phyloP scores from a whole-genome alignment of 2,113 vertebrate genomes.

The Proteles cristata region DNA sequence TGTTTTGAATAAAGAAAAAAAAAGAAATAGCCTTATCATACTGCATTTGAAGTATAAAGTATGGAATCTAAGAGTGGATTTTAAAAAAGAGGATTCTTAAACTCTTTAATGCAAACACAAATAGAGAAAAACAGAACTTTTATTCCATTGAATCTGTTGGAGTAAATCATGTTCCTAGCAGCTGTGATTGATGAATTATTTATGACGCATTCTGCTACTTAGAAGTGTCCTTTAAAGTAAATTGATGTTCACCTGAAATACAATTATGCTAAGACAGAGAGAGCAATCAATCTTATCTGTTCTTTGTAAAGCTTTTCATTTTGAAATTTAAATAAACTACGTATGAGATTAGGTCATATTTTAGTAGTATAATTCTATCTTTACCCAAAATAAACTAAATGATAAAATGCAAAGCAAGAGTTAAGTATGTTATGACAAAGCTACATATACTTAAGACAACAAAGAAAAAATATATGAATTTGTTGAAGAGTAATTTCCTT shows the following conservation, averaged over 20 bases:
- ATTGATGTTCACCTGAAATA: conserved; percentile 94
- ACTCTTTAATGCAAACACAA: conserved; percentile 81
- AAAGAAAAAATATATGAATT: conserved; percentile 46
- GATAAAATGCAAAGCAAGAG: conserved; percentile 82
- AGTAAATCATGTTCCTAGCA: conserved; percentile 85
- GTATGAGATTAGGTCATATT: conserved; percentile 85
- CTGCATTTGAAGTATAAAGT: conserved; percentile 70
- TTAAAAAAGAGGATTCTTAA: conserved; percentile 76
- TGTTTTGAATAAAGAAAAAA: conserved; percentile 28
- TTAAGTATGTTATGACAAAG: conserved; percentile 78
- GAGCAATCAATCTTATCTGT: conserved; percentile 91
- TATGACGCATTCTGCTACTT: conserved; percentile 90
- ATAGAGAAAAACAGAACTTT: conserved; percentile 80
- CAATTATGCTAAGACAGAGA: conserved; percentile 90
- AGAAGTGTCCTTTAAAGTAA: conserved; percentile 92
- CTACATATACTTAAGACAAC: conserved; percentile 52
- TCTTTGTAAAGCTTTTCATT: conserved; percentile 89
- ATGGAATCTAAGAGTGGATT: conserved; percentile 71
- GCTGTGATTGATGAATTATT: conserved; percentile 91
- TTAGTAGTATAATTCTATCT: conserved; percentile 83
- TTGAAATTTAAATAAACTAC: conserved; percentile 90
- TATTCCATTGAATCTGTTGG: conserved; percentile 83
- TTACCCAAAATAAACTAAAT: conserved; percentile 82
- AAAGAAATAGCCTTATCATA: conserved; percentile 57
- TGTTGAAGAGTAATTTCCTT: conserved; percentile 38